phyloP scores from a whole-genome alignment of 53 echinoderm and acorn worm species.

The Crossaster papposus region DNA sequence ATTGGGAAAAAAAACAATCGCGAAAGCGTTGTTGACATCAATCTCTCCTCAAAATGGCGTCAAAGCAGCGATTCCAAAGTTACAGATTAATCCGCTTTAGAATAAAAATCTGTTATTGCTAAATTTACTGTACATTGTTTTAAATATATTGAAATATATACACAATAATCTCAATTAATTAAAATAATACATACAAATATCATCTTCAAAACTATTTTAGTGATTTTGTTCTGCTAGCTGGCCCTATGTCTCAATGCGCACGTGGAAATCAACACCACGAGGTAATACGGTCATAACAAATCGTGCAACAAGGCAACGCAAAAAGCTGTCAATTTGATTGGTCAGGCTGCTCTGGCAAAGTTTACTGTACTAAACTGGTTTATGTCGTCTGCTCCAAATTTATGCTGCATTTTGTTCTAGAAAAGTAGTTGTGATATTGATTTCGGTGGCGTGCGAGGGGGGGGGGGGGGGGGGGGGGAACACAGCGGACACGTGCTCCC shows the following conservation, averaged over 20 bases:
- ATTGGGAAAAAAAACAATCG: neutral
- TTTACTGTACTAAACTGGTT: neutral
- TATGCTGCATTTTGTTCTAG: no score
- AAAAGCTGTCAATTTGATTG: constrained; percentile 40
- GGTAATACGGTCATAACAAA: constrained; percentile 56
- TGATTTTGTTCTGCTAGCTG: neutral
- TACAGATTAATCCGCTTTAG: constrained; percentile 35
- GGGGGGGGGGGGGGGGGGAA: no score
- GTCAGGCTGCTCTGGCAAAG: constrained; percentile 36
- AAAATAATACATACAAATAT: neutral
- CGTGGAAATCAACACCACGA: neutral
- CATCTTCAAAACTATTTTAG: neutral
- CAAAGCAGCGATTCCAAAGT: constrained; percentile 20
- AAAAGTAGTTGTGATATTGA: no score
- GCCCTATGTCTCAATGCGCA: constrained; percentile 36
- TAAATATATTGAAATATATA: neutral
- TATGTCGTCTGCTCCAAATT: constrained; percentile 46
- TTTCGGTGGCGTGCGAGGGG: no score
- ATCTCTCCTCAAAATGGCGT: constrained; percentile 49
- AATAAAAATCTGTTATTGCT: neutral
- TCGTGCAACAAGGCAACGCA: constrained; percentile 56
- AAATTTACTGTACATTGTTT: neutral
- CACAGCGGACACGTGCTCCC: no score
- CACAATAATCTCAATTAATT: no score
- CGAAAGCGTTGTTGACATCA: constrained; percentile 39